These are phyloP conservation scores for Scaptomyza cyrtandrae DNA, from an alignment of 2,888 invertebrate genomes.

Conservation along the genomic window DNA sequence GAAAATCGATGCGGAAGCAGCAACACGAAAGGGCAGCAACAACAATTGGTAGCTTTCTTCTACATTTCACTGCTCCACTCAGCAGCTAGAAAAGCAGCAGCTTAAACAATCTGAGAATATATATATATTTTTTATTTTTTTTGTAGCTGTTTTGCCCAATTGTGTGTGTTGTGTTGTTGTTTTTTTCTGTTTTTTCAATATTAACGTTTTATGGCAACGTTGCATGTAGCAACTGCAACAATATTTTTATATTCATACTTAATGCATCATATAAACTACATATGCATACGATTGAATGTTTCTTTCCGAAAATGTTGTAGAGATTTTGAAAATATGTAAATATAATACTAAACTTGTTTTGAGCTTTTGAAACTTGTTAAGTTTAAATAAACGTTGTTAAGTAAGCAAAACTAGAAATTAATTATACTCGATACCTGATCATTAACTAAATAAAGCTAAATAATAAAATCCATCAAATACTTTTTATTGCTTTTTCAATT, in stretches of 20 bases:
- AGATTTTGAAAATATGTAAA: too few relatives aligned
- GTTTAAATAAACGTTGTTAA: too few relatives aligned
- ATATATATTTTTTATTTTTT: slow-evolving; percentile 1
- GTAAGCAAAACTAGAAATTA: too few relatives aligned
- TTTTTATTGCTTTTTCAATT: too few relatives aligned
- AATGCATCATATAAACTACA: not conserved
- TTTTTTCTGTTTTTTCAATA: slow-evolving; percentile 33
- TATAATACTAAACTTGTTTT: too few relatives aligned
- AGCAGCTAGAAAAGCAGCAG: slow-evolving; percentile 16
- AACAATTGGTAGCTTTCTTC: slow-evolving; percentile 50
- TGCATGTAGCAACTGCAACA: slow-evolving; percentile 43
- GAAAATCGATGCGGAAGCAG: slow-evolving; percentile 77
- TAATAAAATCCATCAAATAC: too few relatives aligned
- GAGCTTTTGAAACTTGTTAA: too few relatives aligned
- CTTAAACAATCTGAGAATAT: slow-evolving; percentile 56
- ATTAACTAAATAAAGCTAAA: too few relatives aligned
- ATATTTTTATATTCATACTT: slow-evolving; percentile 9
- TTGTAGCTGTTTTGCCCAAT: slow-evolving; percentile 27
- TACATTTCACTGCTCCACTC: slow-evolving; percentile 50
- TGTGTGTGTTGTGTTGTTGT: not conserved
- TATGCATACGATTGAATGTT: not conserved
- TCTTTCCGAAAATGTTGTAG: not conserved
- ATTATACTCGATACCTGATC: too few relatives aligned
- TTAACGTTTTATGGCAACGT: slow-evolving; percentile 48
- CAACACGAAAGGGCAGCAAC: slow-evolving; percentile 62